Evolutionary conservation across 1,140 invertebrate species (phyloP), one percentile per base, ranked within the genome.

Genomic region (Steinernema feltiae): DNA sequence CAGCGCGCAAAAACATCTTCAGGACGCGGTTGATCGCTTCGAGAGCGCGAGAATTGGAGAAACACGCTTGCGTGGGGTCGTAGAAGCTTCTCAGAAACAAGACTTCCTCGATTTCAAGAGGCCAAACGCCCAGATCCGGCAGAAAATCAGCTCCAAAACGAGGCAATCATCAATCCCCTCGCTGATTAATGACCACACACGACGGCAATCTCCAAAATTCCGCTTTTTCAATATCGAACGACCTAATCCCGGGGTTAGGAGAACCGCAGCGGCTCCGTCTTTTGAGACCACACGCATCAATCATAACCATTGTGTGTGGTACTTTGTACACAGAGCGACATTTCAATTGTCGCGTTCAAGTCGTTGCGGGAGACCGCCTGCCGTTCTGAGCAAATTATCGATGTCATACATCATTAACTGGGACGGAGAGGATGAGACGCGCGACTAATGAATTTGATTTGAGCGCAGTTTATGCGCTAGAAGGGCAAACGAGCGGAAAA

Each of bases 391-490:
- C n/a, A n/a, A 63, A 63, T 63, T 27, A 63, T 63, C 53, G 53
- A 63, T 17, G 53, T 63, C 53, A 63, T 63, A 17, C 12, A 63
- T 63, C 53, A 63, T 63, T 63, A 63, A 63, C 12, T 63, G 53
- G 53, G 53, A 27, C 12, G 24, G 53, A 63, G 24, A 12, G 7
- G 24, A 3, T 3, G 15, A 7, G 12, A 21, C 53, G 15, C 53
- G 15, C 24, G 15, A 63, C 15, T 15, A 63, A 63, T 63, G 24
- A 27, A 63, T 15, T n/a, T 27, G 53, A 3, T 27, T 63, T 3
- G 53, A 63, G 35, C 7, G 35, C 7, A 41, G 35, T 41, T 41
- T n/a, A n/a, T n/a, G n/a, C 7, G 35, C 35, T 41, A 41, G n/a
- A n/a, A n/a, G n/a, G 35, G 7, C 35, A 41, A 41, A 7, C 35